phyloP scores from a whole-genome alignment of 2,888 invertebrate species.

The Thecophora atra region DNA sequence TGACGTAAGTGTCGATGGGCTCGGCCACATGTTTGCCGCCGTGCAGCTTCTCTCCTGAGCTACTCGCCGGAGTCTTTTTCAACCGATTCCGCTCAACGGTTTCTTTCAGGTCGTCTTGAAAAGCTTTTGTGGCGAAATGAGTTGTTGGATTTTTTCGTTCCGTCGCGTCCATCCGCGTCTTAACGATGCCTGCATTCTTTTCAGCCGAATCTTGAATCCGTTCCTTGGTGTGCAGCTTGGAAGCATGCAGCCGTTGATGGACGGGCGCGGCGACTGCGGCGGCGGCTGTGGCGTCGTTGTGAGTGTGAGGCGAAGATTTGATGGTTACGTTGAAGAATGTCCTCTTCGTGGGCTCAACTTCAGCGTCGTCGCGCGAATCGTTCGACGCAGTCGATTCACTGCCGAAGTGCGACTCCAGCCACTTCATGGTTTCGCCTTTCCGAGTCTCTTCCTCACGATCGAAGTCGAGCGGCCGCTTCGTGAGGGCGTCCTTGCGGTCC shows the following conservation, averaged over 20 bases:
- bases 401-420: slow-evolving; percentile 91
- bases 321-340: slow-evolving; percentile 81
- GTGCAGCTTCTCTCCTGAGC: slow-evolving; percentile 43
- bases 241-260: background rate
- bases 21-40: slow-evolving; percentile 39
- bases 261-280: slow-evolving; percentile 38
- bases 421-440: slow-evolving; percentile 89
- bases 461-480: slow-evolving; percentile 83
- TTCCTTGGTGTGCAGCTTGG: slow-evolving; percentile 46
- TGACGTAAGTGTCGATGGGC: slow-evolving; percentile 58
- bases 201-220: slow-evolving; percentile 57
- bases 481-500: slow-evolving; percentile 83
- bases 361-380: slow-evolving; percentile 65
- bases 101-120: slow-evolving; percentile 64
- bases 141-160: slow-evolving; percentile 69
- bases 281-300: slow-evolving; percentile 44
- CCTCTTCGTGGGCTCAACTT: slow-evolving; percentile 73
- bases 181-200: slow-evolving; percentile 57
- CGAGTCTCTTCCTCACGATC: slow-evolving; percentile 89
- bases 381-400: slow-evolving; percentile 85
- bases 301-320: slow-evolving; percentile 70
- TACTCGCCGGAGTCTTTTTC: slow-evolving; percentile 52
- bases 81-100: slow-evolving; percentile 63
- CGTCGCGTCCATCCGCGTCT: slow-evolving; percentile 77
- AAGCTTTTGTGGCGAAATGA: slow-evolving; percentile 64